Evolutionary conservation across 2,797 vertebrate genomes (phyloP), one percentile per base, ranked within the genome.

Genomic region (Mastacembelus armatus): DNA sequence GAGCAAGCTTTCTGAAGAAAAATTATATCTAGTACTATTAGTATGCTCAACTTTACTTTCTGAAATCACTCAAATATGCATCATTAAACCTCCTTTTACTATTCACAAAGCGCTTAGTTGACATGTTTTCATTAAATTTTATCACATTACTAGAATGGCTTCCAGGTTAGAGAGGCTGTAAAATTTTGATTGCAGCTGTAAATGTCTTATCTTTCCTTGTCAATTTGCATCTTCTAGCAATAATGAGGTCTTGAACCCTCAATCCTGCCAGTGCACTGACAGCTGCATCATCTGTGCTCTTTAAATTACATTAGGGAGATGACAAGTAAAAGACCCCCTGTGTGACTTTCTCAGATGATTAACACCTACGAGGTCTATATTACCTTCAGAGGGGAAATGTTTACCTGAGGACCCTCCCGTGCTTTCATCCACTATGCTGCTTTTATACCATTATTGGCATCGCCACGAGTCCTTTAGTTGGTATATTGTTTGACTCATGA

Each of bases 281-380:
- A 66, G 10, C 40, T 60, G 30, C 30, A 39, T 63, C 63, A 26
- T 43, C 16, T 24, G 3, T 29, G 57, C 39, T 72, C 59, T 67
- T 84, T 71, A 83, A 71, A 70, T 57, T 56, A 12, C 14, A 40
- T 64, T 44, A 44, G 27, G 32, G 36, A n/a, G 26, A 49, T 40
- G 36, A 60, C n/a, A 19, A 45, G 43, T 6, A 47, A 12, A 66
- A 65, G 33, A 49, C 15, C n/a, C 15, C n/a, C 0, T 52, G 44
- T 78, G 73, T 75, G 50, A 61, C 44, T 57, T 54, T 71, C 45
- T 79, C 44, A 29, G 61, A 61, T 80, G 77, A 80, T 78, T 77
- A 71, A 72, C 55, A 72, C 43, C 58, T 59, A 39, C 77, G 6
- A 40, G 4, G 11, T 54, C 24, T 63, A 35, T 33, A 56, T 75